These are phyloP conservation scores for Drosophila sproati DNA, from an alignment of 1,140 invertebrate species.

Conservation along the genomic window DNA sequence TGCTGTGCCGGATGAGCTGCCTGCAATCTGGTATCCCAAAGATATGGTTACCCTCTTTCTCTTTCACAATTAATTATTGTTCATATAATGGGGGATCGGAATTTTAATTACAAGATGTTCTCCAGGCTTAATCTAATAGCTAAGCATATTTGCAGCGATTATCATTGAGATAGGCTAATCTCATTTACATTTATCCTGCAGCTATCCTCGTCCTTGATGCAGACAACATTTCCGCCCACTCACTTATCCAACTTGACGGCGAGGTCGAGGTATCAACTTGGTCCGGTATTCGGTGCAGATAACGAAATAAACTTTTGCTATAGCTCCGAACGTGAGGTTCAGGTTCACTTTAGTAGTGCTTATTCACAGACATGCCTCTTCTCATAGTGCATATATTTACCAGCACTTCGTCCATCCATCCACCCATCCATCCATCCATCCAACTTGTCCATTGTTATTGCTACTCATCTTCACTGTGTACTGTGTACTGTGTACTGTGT, in stretches of 20 bases:
- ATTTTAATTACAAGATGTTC: too few relatives aligned
- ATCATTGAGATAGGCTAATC: not conserved
- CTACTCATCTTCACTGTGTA: not conserved
- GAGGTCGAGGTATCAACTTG: slow-evolving; percentile 8
- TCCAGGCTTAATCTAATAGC: too few relatives aligned
- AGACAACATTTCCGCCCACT: not conserved
- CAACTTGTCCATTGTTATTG: slow-evolving; percentile 34
- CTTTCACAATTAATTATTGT: too few relatives aligned
- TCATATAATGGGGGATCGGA: too few relatives aligned
- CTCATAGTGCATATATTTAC: slow-evolving; percentile 45
- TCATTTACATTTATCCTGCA: not conserved
- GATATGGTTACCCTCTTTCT: too few relatives aligned
- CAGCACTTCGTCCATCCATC: slow-evolving; percentile 7
- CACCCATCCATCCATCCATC: not conserved
- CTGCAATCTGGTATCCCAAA: too few relatives aligned
- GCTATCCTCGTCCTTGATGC: not conserved
- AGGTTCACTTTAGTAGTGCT: slow-evolving; percentile 30
- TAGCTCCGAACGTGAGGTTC: slow-evolving; percentile 30
- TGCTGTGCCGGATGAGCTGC: too few relatives aligned
- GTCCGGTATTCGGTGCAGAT: slow-evolving; percentile 6
- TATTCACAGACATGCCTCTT: slow-evolving; percentile 15
- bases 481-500: not conserved
- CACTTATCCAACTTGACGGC: slow-evolving; percentile 18
- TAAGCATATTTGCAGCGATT: not conserved
- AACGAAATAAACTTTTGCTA: slow-evolving; percentile 17